Base-by-base conservation (phyloP, 2,113 vertebrate species). In the Psettodes erumei region DNA sequence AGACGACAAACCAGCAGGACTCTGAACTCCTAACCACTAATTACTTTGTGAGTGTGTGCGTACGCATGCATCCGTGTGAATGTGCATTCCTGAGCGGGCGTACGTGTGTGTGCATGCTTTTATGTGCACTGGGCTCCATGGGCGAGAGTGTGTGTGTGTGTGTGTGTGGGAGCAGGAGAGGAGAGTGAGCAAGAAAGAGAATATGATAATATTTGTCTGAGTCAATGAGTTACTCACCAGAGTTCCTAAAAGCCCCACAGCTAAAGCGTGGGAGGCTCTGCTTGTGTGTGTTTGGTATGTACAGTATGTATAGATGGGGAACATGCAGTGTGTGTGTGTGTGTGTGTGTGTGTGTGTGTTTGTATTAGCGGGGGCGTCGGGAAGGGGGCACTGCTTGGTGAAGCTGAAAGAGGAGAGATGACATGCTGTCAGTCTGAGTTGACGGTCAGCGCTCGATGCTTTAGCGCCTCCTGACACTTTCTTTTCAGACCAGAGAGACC, bases 371-470 rank as follows among this genome's bases (percentile, higher is more conserved):
- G 37, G 69, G 72, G 82, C 16, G 78, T 47, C 60, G 78, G 58
- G 72, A 37, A 30, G 51, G 82, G 76, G 78, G 59, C 77, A 75
- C 33, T 89, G 92, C 75, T 88, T 71, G 78, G 75, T 89, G 86
- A 90, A 88, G 92, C 90, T 88, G 86, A 91, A 91, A 86, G 87
- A 89, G 83, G 71, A 82, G 83, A 91, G 83, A 91, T 91, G 91
- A 90, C 91, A 83, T 45, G 79, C 87, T 89, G 91, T 93, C 91
- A 89, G 79, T 91, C 89, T 89, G 84, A 86, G 87, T 89, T 85
- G 90, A 93, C 77, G 81, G 89, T 90, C 91, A 88, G 62, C 33
- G 81, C 88, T 90, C 89, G 85, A 55, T 76, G 83, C 91, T 77
- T 81, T 85, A 58, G 89, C 48, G 82, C 86, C 77, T 89, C 58